Conservation (phyloP, 2,797 vertebrate species). For the Philypnodon macrostomus region DNA sequence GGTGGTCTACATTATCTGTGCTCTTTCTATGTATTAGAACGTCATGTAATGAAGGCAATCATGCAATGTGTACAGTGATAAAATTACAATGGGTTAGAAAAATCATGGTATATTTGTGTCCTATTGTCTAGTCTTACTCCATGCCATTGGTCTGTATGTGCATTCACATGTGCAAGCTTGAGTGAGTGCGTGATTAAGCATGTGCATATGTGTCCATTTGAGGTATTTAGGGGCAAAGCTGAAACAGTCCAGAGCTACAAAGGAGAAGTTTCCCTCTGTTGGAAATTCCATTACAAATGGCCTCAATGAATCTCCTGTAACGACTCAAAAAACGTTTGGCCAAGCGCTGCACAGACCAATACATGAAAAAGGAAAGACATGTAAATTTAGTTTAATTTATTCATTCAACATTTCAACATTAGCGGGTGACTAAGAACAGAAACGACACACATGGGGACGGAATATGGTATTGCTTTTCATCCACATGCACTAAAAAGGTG, state of each 20-base stretch:
- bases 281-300: conserved; percentile 49
- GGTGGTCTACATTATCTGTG: too few species aligned
- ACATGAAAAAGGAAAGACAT: conserved; percentile 13
- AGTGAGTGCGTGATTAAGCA: conserved; percentile 8
- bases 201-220: conserved; percentile 15
- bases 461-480: conserved; percentile 5
- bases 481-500: background rate
- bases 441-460: conserved; percentile 1
- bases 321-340: conserved; percentile 17
- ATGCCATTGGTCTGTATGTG: conserved; percentile 1
- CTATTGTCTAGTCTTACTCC: too few species aligned
- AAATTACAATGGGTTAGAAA: too few species aligned
- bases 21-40: too few species aligned
- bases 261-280: conserved; percentile 25
- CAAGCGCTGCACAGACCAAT: conserved; percentile 5
- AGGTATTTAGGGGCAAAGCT: conserved; percentile 23
- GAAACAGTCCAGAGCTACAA: conserved; percentile 37
- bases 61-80: too few species aligned
- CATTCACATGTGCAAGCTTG: background rate
- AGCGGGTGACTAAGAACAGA: background rate
- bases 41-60: too few species aligned
- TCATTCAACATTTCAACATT: conserved; percentile 19
- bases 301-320: conserved; percentile 33
- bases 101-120: too few species aligned
- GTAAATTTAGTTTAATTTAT: conserved; percentile 28